Base-by-base conservation (phyloP, 2,797 vertebrate species). In the Tangara arthus region DNA sequence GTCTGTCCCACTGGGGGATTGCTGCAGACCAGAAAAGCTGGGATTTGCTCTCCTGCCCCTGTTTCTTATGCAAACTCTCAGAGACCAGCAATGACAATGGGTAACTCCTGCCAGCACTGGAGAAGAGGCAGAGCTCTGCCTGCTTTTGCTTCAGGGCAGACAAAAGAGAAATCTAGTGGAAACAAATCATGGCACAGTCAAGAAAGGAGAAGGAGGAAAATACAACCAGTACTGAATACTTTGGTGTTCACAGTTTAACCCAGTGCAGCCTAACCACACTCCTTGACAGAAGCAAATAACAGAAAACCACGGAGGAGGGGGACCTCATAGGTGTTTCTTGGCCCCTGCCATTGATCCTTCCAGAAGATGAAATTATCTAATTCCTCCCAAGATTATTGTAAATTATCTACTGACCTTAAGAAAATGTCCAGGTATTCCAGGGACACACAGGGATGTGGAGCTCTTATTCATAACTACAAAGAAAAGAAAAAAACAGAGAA, bases 171-270 rank as follows among this genome's bases (percentile, higher is more conserved):
- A 85, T 65, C 10, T 12, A 66, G 44, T 22, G 53, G 69, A 82
- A 89, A 86, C 11, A 84, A 84, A 57, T 14, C 39, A 61, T 0
- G 1, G 44, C 23, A 59, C 39, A 42, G 28, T 18, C 27, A 63
- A 46, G 44, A 79, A 76, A 50, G n/a, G 15, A 76, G 68, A 65
- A 65, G 46, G 32, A 80, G 34, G 42, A 52, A 92, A 87, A 87
- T 15, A 15, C 13, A 78, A 82, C 19, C 8, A 59, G 19, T 13
- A 46, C 26, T 1, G 11, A 85, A 87, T 0, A 0, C 32, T 77
- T 30, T 39, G 27, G 23, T 59, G 11, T 6, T 70, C 41, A 37
- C 24, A 52, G 55, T 41, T 73, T 41, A 76, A 90, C 11, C 24
- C 34, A 59, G 9, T 37, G 61, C 71, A 82, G 47, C 24, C 64